phyloP scores from a whole-genome alignment of 2,888 invertebrate species.

The Cactoblastis cactorum region DNA sequence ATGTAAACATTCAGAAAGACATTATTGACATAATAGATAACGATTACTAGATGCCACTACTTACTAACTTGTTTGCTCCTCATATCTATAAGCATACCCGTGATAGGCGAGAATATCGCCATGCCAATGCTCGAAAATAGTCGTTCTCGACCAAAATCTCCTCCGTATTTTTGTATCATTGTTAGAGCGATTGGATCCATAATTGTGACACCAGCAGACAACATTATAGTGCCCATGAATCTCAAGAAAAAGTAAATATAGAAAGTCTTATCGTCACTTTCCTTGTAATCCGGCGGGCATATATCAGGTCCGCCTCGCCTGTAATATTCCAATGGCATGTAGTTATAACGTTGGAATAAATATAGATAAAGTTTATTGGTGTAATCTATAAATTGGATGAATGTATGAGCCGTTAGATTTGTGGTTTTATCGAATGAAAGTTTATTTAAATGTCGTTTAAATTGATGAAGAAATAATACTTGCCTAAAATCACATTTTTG shows the following conservation, averaged over 20 bases:
- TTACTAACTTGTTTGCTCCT: constrained; percentile 79
- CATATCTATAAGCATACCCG: constrained; percentile 88
- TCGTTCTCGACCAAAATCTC: constrained; percentile 89
- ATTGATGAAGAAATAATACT: too few species aligned
- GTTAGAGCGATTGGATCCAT: constrained; percentile 93
- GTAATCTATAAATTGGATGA: constrained; percentile 6
- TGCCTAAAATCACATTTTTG: constrained; percentile 86
- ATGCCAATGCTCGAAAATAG: constrained; percentile 89
- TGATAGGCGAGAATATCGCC: constrained; percentile 90
- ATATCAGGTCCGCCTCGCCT: constrained; percentile 86
- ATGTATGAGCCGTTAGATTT: too few species aligned
- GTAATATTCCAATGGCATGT: constrained; percentile 56
- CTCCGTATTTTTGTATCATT: constrained; percentile 90
- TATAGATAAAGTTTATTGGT: constrained; percentile 41
- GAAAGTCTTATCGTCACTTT: constrained; percentile 87
- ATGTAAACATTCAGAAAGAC: constrained; percentile 49
- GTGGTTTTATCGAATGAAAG: background rate
- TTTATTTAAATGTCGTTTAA: background rate
- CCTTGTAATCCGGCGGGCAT: constrained; percentile 89
- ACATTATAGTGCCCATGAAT: constrained; percentile 89
- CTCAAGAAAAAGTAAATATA: constrained; percentile 90
- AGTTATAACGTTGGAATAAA: constrained; percentile 35
- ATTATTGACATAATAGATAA: constrained; percentile 68
- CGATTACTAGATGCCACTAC: constrained; percentile 55
- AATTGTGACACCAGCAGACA: constrained; percentile 91